Evolutionary conservation across 2,888 invertebrate genomes (phyloP).

Genomic region (Drosophila ochracea): DNA sequence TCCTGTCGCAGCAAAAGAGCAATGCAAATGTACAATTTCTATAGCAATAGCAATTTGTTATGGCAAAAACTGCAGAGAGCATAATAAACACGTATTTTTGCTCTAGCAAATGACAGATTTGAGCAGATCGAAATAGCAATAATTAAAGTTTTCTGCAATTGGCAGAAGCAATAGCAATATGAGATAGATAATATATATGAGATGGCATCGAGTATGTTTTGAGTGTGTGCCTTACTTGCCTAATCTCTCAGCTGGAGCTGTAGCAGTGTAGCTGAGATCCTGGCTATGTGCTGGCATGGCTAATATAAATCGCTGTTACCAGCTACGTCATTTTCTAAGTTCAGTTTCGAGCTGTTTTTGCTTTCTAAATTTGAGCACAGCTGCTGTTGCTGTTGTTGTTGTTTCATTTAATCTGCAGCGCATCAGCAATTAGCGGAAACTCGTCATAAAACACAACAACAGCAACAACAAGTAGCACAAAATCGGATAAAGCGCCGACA

Average conservation of each 20-base stretch:
- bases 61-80: neutral
- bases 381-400: conserved; percentile 41
- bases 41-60: neutral
- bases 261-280: neutral
- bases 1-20: neutral
- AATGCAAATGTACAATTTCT: neutral
- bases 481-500: conserved; percentile 79
- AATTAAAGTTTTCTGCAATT: neutral
- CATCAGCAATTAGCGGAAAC: conserved; percentile 82
- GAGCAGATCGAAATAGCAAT: neutral
- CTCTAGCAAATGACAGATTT: neutral
- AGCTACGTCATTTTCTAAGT: conserved; percentile 21
- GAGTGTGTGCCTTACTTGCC: neutral
- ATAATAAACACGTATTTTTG: neutral
- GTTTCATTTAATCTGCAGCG: conserved; percentile 76
- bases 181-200: no score
- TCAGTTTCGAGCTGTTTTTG: conserved; percentile 2
- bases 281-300: neutral
- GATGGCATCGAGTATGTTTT: neutral
- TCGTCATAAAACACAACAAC: conserved; percentile 74
- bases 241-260: neutral
- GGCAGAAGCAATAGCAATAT: neutral
- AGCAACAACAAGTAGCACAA: conserved; percentile 42
- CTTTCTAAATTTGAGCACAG: conserved; percentile 49
- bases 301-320: neutral